Percentiles rank a stretch among this genome's conserved stretches.
phyloP scores from a whole-genome alignment of 1,140 invertebrate species.

The Trypoxylus dichotomus region DNA sequence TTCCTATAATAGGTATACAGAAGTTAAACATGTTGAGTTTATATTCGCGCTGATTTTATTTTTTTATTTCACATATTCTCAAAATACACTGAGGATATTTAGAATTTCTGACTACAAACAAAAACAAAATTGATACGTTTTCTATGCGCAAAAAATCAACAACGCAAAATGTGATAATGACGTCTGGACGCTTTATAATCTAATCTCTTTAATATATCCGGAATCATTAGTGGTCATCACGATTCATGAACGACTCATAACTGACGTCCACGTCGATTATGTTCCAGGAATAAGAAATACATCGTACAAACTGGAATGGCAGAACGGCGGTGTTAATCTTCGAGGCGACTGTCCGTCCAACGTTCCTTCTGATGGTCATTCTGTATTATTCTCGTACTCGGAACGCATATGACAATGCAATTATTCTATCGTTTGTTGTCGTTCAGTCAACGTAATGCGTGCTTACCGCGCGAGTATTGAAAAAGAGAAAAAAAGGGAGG shows the following conservation, averaged over 20 bases:
- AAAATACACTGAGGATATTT: no score
- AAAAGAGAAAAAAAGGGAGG: neutral
- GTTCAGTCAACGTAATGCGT: neutral
- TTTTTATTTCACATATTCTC: no score
- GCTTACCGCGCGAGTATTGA: neutral
- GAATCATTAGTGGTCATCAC: neutral
- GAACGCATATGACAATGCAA: slow-evolving; percentile 27
- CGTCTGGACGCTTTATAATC: neutral
- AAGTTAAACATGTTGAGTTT: no score
- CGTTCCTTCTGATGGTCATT: neutral
- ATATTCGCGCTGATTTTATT: no score
- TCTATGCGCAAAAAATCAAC: neutral
- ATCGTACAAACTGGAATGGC: neutral
- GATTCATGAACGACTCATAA: neutral
- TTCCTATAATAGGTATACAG: no score
- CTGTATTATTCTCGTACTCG: neutral
- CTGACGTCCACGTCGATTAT: neutral
- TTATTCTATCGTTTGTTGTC: slow-evolving; percentile 24
- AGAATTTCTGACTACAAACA: no score
- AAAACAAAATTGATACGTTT: neutral
- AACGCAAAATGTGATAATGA: neutral
- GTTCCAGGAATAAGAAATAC: neutral
- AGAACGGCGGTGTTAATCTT: neutral
- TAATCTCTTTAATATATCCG: neutral
- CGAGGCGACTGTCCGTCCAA: neutral